Evolutionary conservation across 2,888 invertebrate species (phyloP), one percentile per base, ranked within the genome.

Genomic region (Lasioglossum villosulum): DNA sequence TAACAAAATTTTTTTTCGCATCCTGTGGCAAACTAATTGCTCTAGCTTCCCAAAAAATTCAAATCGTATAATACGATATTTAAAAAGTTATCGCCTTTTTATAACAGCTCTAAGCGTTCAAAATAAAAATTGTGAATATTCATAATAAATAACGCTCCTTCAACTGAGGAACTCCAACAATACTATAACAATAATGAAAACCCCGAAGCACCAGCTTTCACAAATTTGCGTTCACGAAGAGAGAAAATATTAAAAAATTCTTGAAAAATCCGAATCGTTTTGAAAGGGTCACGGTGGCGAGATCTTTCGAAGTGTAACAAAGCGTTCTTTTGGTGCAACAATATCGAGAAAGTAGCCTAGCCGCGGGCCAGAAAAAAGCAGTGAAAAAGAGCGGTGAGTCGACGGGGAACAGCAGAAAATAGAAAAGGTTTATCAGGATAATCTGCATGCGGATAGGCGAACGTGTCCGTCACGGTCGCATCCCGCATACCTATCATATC

Each of bases 391-490:
- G 30, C 23, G 34, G 10, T 8, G 27, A 27, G 30, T 56, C 30
- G 19, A 19, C 0, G 34, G 23, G 68, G 30, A 34, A 5, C 2
- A 12, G 6, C 45, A 63, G 56, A 75, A 78, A 82, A 66, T 37
- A 34, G 63, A 52, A 71, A 79, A 73, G 75, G 72, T 83, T 74
- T 63, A 80, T 75, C 63, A 23, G 63, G 42, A 48, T 77, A 75
- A 86, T 86, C 82, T 82, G 86, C 86, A 86, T 86, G 79, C 74
- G 79, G 39, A 75, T 75, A 76, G 66, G 23, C 19, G 59, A 76
- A 86, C 73, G 66, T 78, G 77, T 82, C 63, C 89, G 86, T 89
- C 86, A 89, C 81, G 87, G 78, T 83, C 76, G 78, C 77, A 59
- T 88, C 88, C 84, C 66, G 82, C 82, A 68, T 82, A 56, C 68